Base-by-base conservation (phyloP, 2,888 invertebrate genomes). In the Meiosimyza platycephala region DNA sequence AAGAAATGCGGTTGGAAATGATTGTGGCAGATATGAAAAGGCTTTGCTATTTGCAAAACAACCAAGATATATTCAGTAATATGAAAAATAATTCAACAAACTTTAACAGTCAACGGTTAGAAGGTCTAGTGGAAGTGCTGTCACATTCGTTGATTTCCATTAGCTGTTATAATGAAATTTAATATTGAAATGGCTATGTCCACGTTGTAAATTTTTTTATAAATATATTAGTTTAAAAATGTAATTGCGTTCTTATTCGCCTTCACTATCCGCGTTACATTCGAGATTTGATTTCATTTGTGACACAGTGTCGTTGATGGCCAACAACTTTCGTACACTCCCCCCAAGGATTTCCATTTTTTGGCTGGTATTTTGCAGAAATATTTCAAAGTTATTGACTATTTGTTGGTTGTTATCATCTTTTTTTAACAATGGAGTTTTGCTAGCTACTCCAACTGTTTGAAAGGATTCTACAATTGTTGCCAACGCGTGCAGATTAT, bases 241-340 rank as follows among this genome's bases (percentile, higher is more conserved):
- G 16, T 22, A 50, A 28, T 7, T 47, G 12, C 15, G 3, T 22
- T 55, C n/a, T 60, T 63, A 70, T 47, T 70, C 70, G 47, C 62
- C 63, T 47, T 18, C 54, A 54, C 33, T 18, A 11, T 70, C 70
- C 28, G 33, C 62, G 52, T 71, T 73, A 18, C 76, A 73, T 40
- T 76, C 72, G 5, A 76, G 7, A 55, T 64, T 69, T 2, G 65
- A 11, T 28, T 73, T 79, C 60, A 81, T 72, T 33, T 80, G 78
- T 0, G 47, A 65, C 40, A 74, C 77, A 1, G 78, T 79, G n/a
- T 84, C 82, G 67, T 78, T 79, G 1, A 84, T 76, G 1, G 82
- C 84, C 18, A 84, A 76, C 7, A 86, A 72, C 66, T 85, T 85
- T 1, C 86, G 81, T 6, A 82, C 79, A 4, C 79, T 80, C 70